A percentile compares a stretch with the other conserved stretches of the same genome.
Conservation (phyloP, 2,113 vertebrate species). For the Nycticorax nycticorax region DNA sequence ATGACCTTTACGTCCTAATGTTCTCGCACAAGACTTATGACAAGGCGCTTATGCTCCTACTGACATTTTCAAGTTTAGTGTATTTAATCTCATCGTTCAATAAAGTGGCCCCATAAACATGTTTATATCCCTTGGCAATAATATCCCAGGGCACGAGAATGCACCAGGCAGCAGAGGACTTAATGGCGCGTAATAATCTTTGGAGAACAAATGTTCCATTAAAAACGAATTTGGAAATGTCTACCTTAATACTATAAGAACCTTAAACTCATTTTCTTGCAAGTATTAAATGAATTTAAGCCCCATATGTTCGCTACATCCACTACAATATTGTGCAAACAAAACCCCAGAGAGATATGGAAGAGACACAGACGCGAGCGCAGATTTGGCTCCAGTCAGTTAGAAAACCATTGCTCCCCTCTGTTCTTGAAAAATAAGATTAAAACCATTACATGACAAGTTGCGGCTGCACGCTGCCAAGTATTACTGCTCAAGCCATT, state of each 20-base stretch:
- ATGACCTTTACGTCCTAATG: not conserved
- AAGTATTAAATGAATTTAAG: slow-evolving; percentile 43
- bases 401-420: slow-evolving; percentile 3
- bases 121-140: slow-evolving; percentile 18
- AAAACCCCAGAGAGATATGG: slow-evolving; percentile 23
- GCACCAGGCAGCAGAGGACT: not conserved
- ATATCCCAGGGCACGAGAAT: not conserved
- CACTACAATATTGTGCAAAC: slow-evolving; percentile 34
- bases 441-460: slow-evolving; percentile 46
- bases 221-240: slow-evolving; percentile 52
- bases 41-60: not conserved
- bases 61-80: not conserved
- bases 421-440: slow-evolving; percentile 56
- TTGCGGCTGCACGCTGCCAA: not conserved
- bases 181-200: slow-evolving; percentile 33
- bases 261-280: slow-evolving; percentile 53
- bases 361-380: not conserved
- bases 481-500: not conserved
- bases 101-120: slow-evolving; percentile 29
- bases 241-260: slow-evolving; percentile 50
- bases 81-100: slow-evolving; percentile 11
- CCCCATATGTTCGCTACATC: not conserved
- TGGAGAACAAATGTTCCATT: slow-evolving; percentile 61
- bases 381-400: slow-evolving; percentile 27
- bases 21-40: not conserved